These are phyloP conservation scores for Lepidurus couesii DNA, from an alignment of 1,140 invertebrate species.

Conservation along the genomic window DNA sequence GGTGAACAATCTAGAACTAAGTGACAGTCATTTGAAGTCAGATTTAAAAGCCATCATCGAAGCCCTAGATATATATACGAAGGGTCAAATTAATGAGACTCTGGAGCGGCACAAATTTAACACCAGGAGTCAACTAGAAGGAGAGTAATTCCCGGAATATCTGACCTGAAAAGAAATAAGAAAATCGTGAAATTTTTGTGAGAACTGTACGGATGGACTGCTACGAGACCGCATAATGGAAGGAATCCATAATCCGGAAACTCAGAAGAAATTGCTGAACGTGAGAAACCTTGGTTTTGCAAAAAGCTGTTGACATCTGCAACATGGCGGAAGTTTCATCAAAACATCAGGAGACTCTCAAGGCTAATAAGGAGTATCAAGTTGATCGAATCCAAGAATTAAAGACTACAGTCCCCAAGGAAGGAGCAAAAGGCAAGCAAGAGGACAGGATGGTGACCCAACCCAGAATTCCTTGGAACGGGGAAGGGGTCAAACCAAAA, in stretches of 20 bases:
- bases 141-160: not conserved
- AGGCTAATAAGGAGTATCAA: not conserved
- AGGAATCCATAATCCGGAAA: too few relatives aligned
- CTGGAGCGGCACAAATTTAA: constrained; percentile 5
- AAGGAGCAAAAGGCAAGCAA: not conserved
- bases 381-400: not conserved
- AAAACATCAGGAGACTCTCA: not conserved
- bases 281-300: too few relatives aligned
- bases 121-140: not conserved
- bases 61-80: not conserved
- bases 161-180: not conserved
- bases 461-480: not conserved
- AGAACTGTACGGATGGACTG: not conserved
- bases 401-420: not conserved
- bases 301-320: not conserved
- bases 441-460: not conserved
- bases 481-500: not conserved
- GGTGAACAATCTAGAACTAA: not conserved
- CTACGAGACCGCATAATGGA: too few relatives aligned
- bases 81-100: not conserved
- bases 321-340: not conserved
- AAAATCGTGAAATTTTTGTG: not conserved
- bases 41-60: not conserved
- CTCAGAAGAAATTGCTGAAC: too few relatives aligned
- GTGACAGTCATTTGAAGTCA: not conserved